A percentile compares a stretch with the other conserved stretches of the same genome.
phyloP scores from a whole-genome alignment of 2,797 vertebrate genomes.

The Anabacerthia variegaticeps region DNA sequence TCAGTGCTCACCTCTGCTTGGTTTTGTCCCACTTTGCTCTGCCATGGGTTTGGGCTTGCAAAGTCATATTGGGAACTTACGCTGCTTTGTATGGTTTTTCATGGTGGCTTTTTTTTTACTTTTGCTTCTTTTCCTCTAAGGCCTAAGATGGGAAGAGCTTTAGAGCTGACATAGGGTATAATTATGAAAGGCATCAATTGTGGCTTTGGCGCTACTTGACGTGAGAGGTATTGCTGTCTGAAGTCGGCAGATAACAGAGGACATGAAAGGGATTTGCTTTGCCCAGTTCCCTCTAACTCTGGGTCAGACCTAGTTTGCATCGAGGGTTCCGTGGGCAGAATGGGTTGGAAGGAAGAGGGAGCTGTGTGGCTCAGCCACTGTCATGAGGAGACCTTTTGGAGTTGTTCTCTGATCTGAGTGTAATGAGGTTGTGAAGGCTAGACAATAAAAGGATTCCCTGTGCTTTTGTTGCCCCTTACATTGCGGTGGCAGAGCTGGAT shows the following conservation, averaged over 20 bases:
- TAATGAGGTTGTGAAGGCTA: fast-evolving
- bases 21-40: fast-evolving
- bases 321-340: neutral
- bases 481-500: neutral
- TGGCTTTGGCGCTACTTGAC: neutral
- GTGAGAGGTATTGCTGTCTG: neutral
- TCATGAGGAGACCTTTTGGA: neutral
- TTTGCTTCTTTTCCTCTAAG: neutral
- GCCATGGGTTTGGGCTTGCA: neutral
- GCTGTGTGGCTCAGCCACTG: fast-evolving
- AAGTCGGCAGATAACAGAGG: neutral
- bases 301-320: neutral
- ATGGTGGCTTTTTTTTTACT: neutral
- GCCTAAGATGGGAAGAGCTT: neutral
- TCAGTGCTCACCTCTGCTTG: neutral
- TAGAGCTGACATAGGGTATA: fast-evolving
- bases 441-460: neutral
- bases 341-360: neutral
- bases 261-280: neutral
- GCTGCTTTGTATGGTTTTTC: neutral
- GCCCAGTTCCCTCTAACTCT: neutral
- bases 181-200: neutral
- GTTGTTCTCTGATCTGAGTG: neutral
- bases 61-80: neutral
- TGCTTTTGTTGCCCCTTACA: neutral